Evolutionary conservation across 2,113 vertebrate genomes (phyloP).

Genomic region (Gobius niger): DNA sequence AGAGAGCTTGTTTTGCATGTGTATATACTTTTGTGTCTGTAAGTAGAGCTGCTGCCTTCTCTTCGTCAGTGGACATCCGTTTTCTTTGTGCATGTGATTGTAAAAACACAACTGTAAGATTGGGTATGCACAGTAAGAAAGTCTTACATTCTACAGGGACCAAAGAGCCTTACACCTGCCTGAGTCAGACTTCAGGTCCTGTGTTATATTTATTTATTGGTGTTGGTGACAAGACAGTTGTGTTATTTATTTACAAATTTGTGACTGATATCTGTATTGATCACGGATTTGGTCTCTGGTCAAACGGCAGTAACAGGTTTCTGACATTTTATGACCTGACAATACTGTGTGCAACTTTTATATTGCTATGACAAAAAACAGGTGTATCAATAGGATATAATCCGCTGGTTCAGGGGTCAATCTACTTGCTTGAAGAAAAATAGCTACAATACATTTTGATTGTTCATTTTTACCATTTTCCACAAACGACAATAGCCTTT

Average conservation of each 20-base stretch:
- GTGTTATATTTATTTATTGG: conserved; percentile 39
- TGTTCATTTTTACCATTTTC: not conserved
- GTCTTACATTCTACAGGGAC: conserved; percentile 55
- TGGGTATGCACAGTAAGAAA: conserved; percentile 11
- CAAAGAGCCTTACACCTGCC: conserved; percentile 59
- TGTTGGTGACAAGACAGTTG: conserved; percentile 44
- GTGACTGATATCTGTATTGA: conserved; percentile 63
- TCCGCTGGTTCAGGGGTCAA: not conserved
- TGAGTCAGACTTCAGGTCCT: conserved; percentile 50
- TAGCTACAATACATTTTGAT: too few relatives aligned
- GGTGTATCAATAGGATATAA: not conserved
- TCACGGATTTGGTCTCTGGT: conserved; percentile 47
- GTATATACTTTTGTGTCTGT: conserved; percentile 26
- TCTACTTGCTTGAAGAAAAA: not conserved
- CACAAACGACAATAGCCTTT: not conserved
- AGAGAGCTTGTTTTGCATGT: not conserved
- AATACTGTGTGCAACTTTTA: not conserved
- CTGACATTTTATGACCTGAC: conserved; percentile 22
- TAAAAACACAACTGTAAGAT: conserved; percentile 15
- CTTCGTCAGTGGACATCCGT: conserved; percentile 32
- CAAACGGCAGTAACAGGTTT: conserved; percentile 40
- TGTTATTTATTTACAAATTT: conserved; percentile 65
- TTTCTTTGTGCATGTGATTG: conserved; percentile 31
- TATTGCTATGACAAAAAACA: not conserved
- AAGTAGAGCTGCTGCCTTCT: conserved; percentile 49